Percentiles rank a stretch among this genome's conserved stretches.
phyloP scores from a whole-genome alignment of 2,888 invertebrate species.

The Lasius platythorax region DNA sequence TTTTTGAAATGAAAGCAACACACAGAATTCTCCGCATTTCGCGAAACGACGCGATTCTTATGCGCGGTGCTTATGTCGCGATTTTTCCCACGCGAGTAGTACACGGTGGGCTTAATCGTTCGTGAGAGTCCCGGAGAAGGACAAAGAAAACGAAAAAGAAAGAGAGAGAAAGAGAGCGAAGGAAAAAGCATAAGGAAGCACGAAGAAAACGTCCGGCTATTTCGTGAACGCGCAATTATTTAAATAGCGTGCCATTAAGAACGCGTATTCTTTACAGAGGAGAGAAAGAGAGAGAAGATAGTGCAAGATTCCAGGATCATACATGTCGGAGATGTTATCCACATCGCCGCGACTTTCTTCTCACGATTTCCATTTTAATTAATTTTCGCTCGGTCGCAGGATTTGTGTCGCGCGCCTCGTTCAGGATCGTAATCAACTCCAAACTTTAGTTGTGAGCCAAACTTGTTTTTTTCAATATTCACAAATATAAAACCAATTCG shows the following conservation, averaged over 20 bases:
- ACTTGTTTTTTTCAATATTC: not conserved
- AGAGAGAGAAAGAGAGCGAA: not conserved
- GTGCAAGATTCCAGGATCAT: constrained; percentile 20
- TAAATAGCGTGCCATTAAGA: constrained; percentile 39
- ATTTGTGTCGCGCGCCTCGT: not conserved
- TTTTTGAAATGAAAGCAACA: not conserved
- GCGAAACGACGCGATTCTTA: constrained; percentile 2
- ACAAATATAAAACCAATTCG: not conserved
- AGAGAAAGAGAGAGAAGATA: not conserved
- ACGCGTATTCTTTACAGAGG: not conserved
- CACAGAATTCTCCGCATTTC: not conserved
- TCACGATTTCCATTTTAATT: constrained; percentile 50
- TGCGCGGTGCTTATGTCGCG: not conserved
- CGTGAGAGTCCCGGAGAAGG: not conserved
- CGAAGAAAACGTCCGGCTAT: constrained; percentile 28
- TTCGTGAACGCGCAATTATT: constrained; percentile 49
- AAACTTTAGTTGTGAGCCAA: not conserved
- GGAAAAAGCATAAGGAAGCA: constrained; percentile 2
- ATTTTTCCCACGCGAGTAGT: constrained; percentile 1
- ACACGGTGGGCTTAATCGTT: constrained; percentile 9
- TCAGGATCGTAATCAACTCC: not conserved
- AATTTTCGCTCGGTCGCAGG: constrained; percentile 11
- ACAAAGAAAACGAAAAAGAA: not conserved
- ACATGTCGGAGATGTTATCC: constrained; percentile 34
- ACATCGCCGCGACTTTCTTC: constrained; percentile 12